Percentiles rank a stretch among this genome's conserved stretches.
phyloP scores from a whole-genome alignment of 1,140 invertebrate genomes.

The Apis laboriosa region DNA sequence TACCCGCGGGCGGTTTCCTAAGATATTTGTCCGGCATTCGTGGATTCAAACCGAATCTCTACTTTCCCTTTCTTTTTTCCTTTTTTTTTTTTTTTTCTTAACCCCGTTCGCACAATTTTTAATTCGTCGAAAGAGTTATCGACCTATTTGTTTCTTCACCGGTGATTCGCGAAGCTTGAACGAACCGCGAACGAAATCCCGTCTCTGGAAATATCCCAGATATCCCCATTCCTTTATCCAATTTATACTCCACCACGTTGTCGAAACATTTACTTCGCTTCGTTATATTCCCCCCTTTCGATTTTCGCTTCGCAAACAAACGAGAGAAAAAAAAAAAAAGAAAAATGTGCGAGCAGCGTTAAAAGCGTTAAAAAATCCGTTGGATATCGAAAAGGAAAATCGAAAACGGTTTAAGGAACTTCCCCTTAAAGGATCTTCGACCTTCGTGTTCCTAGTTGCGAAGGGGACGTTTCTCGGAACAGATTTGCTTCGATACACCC shows the following conservation, averaged over 20 bases:
- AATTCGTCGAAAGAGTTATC: slow-evolving; percentile 43
- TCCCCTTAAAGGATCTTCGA: background rate
- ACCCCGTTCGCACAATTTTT: slow-evolving; percentile 28
- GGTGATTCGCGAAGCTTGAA: background rate
- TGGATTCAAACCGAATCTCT: slow-evolving; percentile 21
- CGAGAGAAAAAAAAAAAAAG: too few relatives aligned
- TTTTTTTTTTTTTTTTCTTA: background rate
- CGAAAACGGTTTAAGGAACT: background rate
- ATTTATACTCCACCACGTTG: too few relatives aligned
- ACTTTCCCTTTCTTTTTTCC: background rate
- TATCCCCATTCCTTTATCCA: too few relatives aligned
- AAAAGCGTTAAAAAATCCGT: too few relatives aligned
- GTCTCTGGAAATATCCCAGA: background rate
- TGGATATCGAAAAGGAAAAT: background rate
- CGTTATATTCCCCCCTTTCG: too few relatives aligned
- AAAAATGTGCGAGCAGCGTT: too few relatives aligned
- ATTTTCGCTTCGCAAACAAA: too few relatives aligned
- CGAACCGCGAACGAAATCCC: background rate
- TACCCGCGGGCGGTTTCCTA: slow-evolving; percentile 56
- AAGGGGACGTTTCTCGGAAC: background rate
- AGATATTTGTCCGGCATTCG: slow-evolving; percentile 47
- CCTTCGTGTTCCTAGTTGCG: background rate
- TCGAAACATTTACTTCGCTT: too few relatives aligned
- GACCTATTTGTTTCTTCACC: background rate
- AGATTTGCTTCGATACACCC: slow-evolving; percentile 12